Conservation (phyloP, 1,140 invertebrate genomes). For the Drusus annulatus region DNA sequence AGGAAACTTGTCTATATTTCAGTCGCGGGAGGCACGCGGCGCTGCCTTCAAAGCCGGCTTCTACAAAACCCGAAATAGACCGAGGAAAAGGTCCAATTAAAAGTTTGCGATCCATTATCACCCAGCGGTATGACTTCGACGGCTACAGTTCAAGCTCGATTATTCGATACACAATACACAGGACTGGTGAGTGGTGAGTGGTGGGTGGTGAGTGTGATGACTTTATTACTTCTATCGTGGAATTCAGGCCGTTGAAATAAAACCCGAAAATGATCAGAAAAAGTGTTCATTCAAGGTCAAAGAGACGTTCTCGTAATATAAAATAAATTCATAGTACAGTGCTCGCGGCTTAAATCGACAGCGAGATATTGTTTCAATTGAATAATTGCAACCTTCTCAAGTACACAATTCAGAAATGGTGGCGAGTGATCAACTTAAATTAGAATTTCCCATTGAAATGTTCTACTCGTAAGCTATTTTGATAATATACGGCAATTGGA, state of each 20-base stretch:
- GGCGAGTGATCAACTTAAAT: neutral
- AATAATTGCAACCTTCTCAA: constrained; percentile 12
- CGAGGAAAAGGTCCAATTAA: constrained; percentile 37
- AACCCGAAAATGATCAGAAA: too few relatives aligned
- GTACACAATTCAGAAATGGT: constrained; percentile 6
- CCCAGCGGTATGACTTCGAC: constrained; percentile 24
- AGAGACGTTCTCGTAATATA: too few relatives aligned
- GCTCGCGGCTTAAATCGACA: neutral
- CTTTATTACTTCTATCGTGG: too few relatives aligned
- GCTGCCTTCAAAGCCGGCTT: constrained; percentile 2
- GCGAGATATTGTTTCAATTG: constrained; percentile 6
- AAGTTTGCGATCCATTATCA: constrained; percentile 39
- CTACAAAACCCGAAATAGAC: constrained; percentile 13
- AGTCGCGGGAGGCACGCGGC: constrained; percentile 5
- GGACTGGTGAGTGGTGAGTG: neutral
- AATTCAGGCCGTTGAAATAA: too few relatives aligned
- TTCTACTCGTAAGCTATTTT: neutral
- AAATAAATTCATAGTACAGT: too few relatives aligned
- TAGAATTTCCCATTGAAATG: neutral
- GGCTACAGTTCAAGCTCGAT: constrained; percentile 9
- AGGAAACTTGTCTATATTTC: constrained; percentile 29
- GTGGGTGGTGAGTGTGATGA: too few relatives aligned
- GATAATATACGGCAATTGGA: neutral
- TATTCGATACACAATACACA: constrained; percentile 2
- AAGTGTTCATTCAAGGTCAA: too few relatives aligned